phyloP scores from a whole-genome alignment of 1,140 invertebrate genomes.

The Drosophila hydei region DNA sequence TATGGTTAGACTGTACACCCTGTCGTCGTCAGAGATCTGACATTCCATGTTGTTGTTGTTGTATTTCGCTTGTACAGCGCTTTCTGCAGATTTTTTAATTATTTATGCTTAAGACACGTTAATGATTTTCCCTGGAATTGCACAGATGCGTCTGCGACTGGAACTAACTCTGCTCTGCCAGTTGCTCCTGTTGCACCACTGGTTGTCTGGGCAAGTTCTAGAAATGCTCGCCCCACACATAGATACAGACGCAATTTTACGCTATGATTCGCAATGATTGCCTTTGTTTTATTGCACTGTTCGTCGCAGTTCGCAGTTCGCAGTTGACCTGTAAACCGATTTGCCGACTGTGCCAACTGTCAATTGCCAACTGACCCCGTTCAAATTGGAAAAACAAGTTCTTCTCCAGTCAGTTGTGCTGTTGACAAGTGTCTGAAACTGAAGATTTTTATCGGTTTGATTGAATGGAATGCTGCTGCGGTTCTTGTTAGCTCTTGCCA shows the following conservation, averaged over 20 bases:
- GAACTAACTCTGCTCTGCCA: conserved; percentile 2
- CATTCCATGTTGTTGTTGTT: conserved; percentile 25
- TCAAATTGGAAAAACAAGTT: conserved; percentile 47
- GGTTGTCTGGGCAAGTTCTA: background rate
- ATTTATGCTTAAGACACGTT: conserved; percentile 81
- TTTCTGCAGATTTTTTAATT: conserved; percentile 66
- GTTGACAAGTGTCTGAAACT: conserved; percentile 37
- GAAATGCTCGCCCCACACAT: background rate
- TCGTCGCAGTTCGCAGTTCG: background rate
- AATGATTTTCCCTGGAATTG: conserved; percentile 75
- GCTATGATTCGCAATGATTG: conserved; percentile 29
- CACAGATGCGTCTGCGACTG: conserved; percentile 19
- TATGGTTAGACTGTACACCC: conserved; percentile 15
- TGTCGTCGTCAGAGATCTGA: conserved; percentile 39
- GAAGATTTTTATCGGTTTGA: conserved; percentile 44
- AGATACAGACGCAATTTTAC: background rate
- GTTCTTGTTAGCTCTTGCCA: background rate
- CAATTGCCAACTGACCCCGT: conserved; percentile 49
- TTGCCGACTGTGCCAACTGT: conserved; percentile 33
- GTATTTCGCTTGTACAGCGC: conserved; percentile 16
- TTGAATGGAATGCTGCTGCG: conserved; percentile 43
- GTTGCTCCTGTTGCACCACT: conserved; percentile 2
- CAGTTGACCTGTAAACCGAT: conserved; percentile 53
- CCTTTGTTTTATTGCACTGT: conserved; percentile 29
- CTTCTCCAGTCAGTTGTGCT: conserved; percentile 20